Evolutionary conservation across 2,888 invertebrate genomes (phyloP).

Genomic region (Drosophila setosimentum): DNA sequence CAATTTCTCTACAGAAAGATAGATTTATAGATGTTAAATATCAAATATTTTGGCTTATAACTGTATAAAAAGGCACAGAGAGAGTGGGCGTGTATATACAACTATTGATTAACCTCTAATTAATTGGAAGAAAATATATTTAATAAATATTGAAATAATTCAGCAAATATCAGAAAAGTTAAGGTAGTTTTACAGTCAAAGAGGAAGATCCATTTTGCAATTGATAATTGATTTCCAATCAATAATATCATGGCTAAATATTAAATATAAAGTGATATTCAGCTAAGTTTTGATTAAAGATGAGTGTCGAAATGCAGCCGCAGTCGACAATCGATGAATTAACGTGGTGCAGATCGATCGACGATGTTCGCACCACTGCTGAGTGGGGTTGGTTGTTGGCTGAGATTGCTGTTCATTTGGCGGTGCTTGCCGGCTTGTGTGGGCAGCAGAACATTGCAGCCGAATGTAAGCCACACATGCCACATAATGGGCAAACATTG

Average conservation of each 20-base stretch:
- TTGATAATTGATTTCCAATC: neutral
- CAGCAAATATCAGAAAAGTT: neutral
- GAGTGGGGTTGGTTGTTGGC: slow-evolving; percentile 24
- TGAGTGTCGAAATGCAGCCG: slow-evolving; percentile 21
- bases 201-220: neutral
- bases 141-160: neutral
- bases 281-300: slow-evolving; percentile 17
- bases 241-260: neutral
- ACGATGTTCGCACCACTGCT: slow-evolving; percentile 27
- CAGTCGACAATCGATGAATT: slow-evolving; percentile 32
- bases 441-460: slow-evolving; percentile 73
- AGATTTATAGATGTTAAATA: neutral
- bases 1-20: too few species aligned
- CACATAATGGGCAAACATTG: slow-evolving; percentile 72
- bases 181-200: neutral
- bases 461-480: slow-evolving; percentile 68
- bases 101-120: neutral
- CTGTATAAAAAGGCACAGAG: neutral
- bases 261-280: neutral
- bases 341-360: slow-evolving; percentile 44
- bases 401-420: slow-evolving; percentile 42
- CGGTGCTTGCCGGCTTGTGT: slow-evolving; percentile 53
- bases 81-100: too few species aligned
- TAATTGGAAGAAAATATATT: neutral
- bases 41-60: neutral